Conservation (phyloP, 2,888 invertebrate species). For the Cheilosia vulpina region DNA sequence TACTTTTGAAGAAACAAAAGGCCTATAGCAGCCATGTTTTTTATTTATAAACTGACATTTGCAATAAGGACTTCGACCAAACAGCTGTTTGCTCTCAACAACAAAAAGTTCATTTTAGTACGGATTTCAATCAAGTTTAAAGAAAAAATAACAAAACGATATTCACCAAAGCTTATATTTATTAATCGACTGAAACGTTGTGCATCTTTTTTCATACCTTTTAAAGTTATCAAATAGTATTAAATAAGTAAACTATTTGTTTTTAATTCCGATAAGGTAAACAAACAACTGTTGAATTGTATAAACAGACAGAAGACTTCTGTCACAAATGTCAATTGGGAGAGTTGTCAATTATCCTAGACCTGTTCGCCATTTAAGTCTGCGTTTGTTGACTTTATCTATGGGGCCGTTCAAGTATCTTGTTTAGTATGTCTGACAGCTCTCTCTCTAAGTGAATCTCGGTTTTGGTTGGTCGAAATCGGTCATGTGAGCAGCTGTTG, state of each 20-base stretch:
- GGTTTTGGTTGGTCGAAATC: too few species aligned
- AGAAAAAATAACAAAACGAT: background rate
- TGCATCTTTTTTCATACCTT: background rate
- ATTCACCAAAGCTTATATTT: background rate
- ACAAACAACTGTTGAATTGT: constrained; percentile 14
- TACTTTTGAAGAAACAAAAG: constrained; percentile 17
- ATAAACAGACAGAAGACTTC: background rate
- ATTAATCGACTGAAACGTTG: background rate
- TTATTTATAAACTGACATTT: constrained; percentile 57
- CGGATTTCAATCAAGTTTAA: background rate
- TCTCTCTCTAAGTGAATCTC: too few species aligned
- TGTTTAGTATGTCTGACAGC: too few species aligned
- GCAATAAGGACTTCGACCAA: constrained; percentile 10
- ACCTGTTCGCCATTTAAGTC: background rate
- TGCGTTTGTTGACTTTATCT: too few species aligned
- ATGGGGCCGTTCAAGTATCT: too few species aligned
- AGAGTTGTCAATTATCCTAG: background rate
- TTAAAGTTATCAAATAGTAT: background rate
- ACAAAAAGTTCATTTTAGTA: background rate
- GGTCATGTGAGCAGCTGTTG: too few species aligned
- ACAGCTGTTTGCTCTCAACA: constrained; percentile 19
- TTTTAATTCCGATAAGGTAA: background rate
- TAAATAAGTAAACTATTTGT: background rate
- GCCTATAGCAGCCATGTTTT: constrained; percentile 63
- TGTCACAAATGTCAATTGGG: background rate